These are phyloP conservation scores for Karalla daura DNA, from an alignment of 2,797 vertebrate species.

Conservation along the genomic window DNA sequence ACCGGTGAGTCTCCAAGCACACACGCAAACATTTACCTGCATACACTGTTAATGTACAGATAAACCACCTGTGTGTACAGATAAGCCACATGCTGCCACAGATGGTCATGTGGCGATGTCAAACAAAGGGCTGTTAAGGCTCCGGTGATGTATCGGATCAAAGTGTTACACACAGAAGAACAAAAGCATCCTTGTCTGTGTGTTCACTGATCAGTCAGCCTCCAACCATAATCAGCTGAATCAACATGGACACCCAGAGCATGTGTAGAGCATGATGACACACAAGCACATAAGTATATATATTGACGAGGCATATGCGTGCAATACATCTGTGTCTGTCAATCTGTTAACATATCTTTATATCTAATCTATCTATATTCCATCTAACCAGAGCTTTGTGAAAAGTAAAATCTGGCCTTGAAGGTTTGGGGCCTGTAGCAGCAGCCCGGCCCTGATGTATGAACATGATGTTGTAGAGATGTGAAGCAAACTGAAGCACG, in stretches of 20 bases:
- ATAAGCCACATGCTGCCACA: background rate
- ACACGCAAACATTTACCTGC: background rate
- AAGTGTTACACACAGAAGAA: background rate
- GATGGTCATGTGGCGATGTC: background rate
- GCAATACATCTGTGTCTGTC: too few species aligned
- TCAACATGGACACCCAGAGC: background rate
- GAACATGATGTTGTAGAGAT: background rate
- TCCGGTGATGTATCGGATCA: background rate
- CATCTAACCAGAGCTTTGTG: background rate
- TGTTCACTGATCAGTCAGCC: background rate
- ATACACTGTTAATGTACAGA: background rate
- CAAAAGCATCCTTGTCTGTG: background rate
- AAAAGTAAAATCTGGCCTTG: too few species aligned
- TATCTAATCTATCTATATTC: constrained; percentile 1
- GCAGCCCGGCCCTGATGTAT: background rate
- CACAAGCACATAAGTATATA: background rate
- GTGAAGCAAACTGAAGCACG: background rate
- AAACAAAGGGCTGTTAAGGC: background rate
- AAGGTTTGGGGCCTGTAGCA: background rate
- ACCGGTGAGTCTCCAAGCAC: constrained; percentile 81
- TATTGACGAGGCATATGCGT: too few species aligned
- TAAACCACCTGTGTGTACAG: background rate
- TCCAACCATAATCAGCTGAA: background rate
- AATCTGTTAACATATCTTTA: too few species aligned
- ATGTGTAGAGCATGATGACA: background rate